Evolutionary conservation across 2,797 vertebrate species (phyloP).

Genomic region (Ceryle rudis): DNA sequence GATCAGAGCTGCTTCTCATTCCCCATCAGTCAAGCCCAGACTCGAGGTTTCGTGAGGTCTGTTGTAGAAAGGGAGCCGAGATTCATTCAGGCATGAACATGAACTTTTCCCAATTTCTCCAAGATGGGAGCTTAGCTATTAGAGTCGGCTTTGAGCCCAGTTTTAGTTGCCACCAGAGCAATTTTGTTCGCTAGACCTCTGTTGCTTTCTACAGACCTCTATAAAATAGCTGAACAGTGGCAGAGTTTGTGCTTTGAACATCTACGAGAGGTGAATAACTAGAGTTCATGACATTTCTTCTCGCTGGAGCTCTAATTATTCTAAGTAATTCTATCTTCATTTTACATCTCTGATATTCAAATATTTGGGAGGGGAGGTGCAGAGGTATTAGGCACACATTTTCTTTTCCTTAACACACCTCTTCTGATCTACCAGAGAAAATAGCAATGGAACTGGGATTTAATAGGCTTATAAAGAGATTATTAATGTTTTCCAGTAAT

Average conservation of each 20-base stretch:
- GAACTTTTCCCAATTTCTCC: not conserved
- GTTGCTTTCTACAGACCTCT: not conserved
- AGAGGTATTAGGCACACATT: not conserved
- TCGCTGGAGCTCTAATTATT: constrained; percentile 52
- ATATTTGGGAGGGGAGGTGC: no score
- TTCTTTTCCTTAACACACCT: constrained; percentile 40
- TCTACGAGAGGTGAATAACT: constrained; percentile 12
- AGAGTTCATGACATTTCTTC: constrained; percentile 44
- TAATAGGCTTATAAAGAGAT: constrained; percentile 26
- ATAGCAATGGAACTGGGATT: constrained; percentile 38
- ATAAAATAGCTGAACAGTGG: constrained; percentile 38
- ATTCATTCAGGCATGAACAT: not conserved
- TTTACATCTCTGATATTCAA: constrained; percentile 32
- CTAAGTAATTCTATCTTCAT: constrained; percentile 44
- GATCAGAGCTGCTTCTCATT: not conserved
- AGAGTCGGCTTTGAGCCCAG: constrained; percentile 19
- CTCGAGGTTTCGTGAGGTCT: not conserved
- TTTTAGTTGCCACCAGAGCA: constrained; percentile 9
- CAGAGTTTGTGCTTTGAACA: constrained; percentile 35
- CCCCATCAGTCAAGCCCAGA: not conserved
- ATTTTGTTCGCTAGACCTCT: not conserved
- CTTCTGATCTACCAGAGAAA: constrained; percentile 52
- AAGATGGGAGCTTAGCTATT: constrained; percentile 4
- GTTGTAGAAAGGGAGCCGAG: not conserved
- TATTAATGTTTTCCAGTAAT: not conserved